These are phyloP conservation scores for Cantharis nigra DNA, from an alignment of 2,888 invertebrate species.

Conservation along the genomic window DNA sequence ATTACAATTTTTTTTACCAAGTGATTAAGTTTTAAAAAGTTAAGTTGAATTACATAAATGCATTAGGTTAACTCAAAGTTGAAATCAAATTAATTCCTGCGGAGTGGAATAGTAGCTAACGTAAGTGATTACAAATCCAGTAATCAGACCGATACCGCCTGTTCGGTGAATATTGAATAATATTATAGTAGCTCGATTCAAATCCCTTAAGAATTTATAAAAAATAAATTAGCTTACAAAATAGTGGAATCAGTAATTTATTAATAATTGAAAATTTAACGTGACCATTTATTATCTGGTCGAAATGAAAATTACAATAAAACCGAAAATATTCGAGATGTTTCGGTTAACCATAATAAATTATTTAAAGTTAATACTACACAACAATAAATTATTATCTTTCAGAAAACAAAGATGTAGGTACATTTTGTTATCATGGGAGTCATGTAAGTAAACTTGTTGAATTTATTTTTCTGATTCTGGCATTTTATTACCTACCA, in stretches of 20 bases:
- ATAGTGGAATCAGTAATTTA: no score
- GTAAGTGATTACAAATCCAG: background rate
- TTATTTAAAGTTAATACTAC: background rate
- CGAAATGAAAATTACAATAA: background rate
- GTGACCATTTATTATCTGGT: background rate
- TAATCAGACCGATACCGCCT: background rate
- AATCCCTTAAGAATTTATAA: background rate
- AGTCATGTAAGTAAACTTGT: background rate
- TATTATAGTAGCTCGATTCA: background rate
- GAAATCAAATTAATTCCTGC: background rate
- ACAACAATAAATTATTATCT: background rate
- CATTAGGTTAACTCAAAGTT: background rate
- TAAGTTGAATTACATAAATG: no score
- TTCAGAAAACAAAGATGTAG: background rate
- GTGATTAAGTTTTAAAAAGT: background rate
- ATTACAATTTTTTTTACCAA: background rate
- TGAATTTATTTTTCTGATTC: slow-evolving; percentile 22
- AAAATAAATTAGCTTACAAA: no score
- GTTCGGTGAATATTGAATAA: background rate
- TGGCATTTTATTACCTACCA: slow-evolving; percentile 19
- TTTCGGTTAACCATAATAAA: background rate
- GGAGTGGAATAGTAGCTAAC: background rate
- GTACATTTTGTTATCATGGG: background rate
- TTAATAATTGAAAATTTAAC: no score
- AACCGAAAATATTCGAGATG: background rate